Evolutionary conservation across 2,797 vertebrate species (phyloP), one percentile per base, ranked within the genome.

Genomic region (Thripadectes ignobilis): DNA sequence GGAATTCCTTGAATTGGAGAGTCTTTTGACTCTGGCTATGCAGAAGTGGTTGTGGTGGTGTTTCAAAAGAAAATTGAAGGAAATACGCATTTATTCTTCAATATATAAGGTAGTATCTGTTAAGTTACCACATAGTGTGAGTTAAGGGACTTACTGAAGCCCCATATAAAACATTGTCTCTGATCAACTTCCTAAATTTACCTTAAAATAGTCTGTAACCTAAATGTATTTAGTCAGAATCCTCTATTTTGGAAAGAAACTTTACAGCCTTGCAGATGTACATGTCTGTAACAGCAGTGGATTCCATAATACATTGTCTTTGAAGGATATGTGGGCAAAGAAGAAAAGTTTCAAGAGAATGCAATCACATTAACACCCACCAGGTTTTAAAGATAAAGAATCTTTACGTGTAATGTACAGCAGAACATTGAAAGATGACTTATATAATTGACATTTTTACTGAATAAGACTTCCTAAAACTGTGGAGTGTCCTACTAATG

Each of bases 401-500:
- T 93, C 74, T 86, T 89, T 90, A 62, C 76, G 62, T 88, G 34
- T 84, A 93, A 76, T 2, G 4, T 95, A 69, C 66, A 92, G 59
- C 76, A 79, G 95, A 91, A 89, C 58, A 45, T 45, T 81, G 85
- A 91, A 88, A 82, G 80, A 91, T 85, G 27, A 79, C 88, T 95
- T 96, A 92, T 10, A 62, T 95, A 96, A 96, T 95, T 81, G 92
- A 94, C 94, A 92, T 95, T 93, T 86, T 81, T 88, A 90, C 63
- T 74, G 74, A 84, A 74, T 74, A 95, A 88, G 63, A 48, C 57
- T 95, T 96, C 74, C 93, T 88, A 51, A 84, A 92, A 63, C 13
- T 76, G 21, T 80, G 52, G 62, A 88, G 27, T 84, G 55, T 85
- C 83, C 91, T 86, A 84, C 43, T 95, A 82, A 93, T 88, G 71